Percentiles rank a stretch among this genome's conserved stretches.
Evolutionary conservation across 2,113 vertebrate genomes (phyloP).

Genomic region (Trinectes maculatus): DNA sequence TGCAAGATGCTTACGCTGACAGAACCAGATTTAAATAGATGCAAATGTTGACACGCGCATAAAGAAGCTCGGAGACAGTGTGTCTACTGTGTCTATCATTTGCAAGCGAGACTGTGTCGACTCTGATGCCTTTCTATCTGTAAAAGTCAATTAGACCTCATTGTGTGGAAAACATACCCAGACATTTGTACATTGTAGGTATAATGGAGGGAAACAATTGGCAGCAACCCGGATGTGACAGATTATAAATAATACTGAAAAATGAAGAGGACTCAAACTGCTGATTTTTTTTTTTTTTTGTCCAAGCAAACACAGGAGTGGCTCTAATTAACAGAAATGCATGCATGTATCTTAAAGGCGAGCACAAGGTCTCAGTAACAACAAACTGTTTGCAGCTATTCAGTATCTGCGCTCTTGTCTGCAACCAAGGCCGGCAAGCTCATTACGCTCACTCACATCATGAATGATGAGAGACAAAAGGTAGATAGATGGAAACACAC

Average conservation of each 20-base stretch:
- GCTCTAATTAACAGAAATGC: slow-evolving; percentile 23
- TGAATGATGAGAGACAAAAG: slow-evolving; percentile 64
- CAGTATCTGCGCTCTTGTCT: slow-evolving; percentile 29
- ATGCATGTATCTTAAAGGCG: slow-evolving; percentile 12
- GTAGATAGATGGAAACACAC: slow-evolving; percentile 43
- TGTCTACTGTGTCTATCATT: too few relatives aligned
- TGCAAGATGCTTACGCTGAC: not conserved
- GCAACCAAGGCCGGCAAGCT: slow-evolving; percentile 55
- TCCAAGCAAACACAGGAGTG: slow-evolving; percentile 8
- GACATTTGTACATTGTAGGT: too few relatives aligned
- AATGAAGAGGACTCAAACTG: too few relatives aligned
- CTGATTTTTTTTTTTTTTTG: too few relatives aligned
- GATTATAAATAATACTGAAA: too few relatives aligned
- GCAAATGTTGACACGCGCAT: slow-evolving; percentile 23
- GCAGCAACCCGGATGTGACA: too few relatives aligned
- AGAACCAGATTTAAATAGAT: too few relatives aligned
- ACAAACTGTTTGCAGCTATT: slow-evolving; percentile 41
- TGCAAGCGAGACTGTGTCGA: slow-evolving; percentile 3
- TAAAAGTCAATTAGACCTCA: too few relatives aligned
- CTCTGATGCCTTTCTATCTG: too few relatives aligned
- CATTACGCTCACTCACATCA: slow-evolving; percentile 47
- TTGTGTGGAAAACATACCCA: too few relatives aligned
- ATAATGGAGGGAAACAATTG: too few relatives aligned
- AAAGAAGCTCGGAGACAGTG: slow-evolving; percentile 4
- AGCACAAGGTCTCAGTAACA: too few relatives aligned